Percentiles rank a stretch among this genome's conserved stretches.
These are phyloP conservation scores for Amia ocellicauda DNA, from an alignment of 2,113 vertebrate species.

Conservation along the genomic window DNA sequence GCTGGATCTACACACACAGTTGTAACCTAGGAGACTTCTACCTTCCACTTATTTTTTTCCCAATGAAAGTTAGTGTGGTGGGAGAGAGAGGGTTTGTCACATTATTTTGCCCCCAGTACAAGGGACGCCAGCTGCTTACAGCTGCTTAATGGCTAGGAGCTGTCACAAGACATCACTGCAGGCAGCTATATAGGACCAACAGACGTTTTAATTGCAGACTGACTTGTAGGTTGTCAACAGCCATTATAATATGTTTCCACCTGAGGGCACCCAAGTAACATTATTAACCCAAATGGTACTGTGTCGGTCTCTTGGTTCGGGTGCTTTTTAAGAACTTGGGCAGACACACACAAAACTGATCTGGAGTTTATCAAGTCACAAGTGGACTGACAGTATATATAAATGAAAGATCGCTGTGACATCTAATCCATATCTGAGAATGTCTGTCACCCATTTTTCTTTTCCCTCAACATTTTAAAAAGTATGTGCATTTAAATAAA, in stretches of 20 bases:
- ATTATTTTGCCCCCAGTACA: slow-evolving; percentile 56
- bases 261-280: slow-evolving; percentile 59
- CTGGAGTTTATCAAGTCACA: slow-evolving; percentile 24
- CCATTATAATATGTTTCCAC: slow-evolving; percentile 57
- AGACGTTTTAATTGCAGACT: slow-evolving; percentile 66
- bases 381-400: slow-evolving; percentile 6
- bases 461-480: slow-evolving; percentile 32
- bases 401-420: too few species aligned
- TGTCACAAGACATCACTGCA: slow-evolving; percentile 67
- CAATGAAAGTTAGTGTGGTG: slow-evolving; percentile 2
- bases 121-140: slow-evolving; percentile 68
- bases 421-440: too few species aligned
- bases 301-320: slow-evolving; percentile 11
- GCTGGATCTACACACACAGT: too few species aligned
- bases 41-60: too few species aligned
- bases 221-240: slow-evolving; percentile 61
- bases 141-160: slow-evolving; percentile 69
- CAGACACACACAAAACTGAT: background rate
- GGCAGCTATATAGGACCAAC: slow-evolving; percentile 55
- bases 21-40: too few species aligned
- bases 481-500: slow-evolving; percentile 57
- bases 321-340: background rate
- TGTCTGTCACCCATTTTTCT: background rate
- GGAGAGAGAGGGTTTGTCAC: slow-evolving; percentile 54
- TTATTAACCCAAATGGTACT: slow-evolving; percentile 16